phyloP scores from a whole-genome alignment of 1,140 invertebrate genomes.

The Neodiprion pinetum region DNA sequence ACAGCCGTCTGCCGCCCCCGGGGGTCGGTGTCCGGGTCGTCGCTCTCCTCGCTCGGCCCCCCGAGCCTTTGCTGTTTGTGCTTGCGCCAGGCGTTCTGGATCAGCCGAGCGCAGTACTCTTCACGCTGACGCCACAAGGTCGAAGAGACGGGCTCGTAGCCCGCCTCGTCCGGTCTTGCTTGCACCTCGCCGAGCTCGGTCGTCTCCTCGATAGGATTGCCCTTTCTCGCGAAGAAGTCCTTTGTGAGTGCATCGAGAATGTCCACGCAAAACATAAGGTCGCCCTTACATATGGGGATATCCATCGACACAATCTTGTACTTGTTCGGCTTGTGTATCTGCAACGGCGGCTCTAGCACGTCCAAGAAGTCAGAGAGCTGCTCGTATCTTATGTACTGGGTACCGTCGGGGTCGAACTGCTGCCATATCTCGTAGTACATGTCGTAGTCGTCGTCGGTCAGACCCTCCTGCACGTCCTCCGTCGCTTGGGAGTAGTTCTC shows the following conservation, averaged over 20 bases:
- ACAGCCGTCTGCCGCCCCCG: conserved; percentile 76
- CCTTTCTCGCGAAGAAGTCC: conserved; percentile 96
- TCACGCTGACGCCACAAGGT: conserved; percentile 94
- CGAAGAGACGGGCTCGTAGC: conserved; percentile 92
- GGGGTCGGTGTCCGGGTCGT: conserved; percentile 56
- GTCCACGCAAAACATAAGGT: conserved; percentile 97
- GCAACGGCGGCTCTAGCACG: conserved; percentile 90
- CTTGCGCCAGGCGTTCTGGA: conserved; percentile 93
- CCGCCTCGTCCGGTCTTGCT: conserved; percentile 78
- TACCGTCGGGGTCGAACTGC: conserved; percentile 96
- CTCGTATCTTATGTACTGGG: conserved; percentile 94
- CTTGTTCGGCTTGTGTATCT: conserved; percentile 98
- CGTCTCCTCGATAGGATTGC: conserved; percentile 88
- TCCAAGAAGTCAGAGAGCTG: conserved; percentile 94
- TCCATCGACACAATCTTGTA: conserved; percentile 99
- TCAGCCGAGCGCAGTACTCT: conserved; percentile 93
- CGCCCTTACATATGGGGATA: conserved; percentile 96
- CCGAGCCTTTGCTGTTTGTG: conserved; percentile 75
- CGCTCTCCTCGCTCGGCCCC: conserved; percentile 60
- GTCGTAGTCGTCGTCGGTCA: conserved; percentile 98
- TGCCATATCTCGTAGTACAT: conserved; percentile 99
- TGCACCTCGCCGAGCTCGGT: conserved; percentile 82
- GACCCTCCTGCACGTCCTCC: conserved; percentile 97
- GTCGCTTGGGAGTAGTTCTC: conserved; percentile 97
- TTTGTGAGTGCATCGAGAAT: conserved; percentile 95